Base-by-base conservation (phyloP, 2,888 invertebrate genomes). In the Seladonia tumulorum region DNA sequence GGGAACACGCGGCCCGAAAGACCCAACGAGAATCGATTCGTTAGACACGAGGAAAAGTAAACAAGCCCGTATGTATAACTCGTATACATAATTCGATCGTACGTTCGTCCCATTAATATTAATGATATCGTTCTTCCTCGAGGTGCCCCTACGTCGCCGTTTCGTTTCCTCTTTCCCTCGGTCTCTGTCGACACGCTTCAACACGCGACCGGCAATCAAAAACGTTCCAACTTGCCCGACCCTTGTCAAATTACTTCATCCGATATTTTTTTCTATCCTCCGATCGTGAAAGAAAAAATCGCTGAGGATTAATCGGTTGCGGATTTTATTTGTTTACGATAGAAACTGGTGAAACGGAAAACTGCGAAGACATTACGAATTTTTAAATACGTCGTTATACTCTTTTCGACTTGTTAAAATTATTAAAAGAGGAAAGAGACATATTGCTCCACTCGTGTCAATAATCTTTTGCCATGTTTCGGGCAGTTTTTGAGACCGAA, bases 11-110 rank as follows among this genome's bases (percentile, higher is more conserved):
- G 5, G 53, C 53, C 29, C 49, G 42, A 47, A 49, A 76, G 81
- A 76, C 71, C 75, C 53, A 78, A 78, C 70, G 75, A n/a, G n/a
- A 78, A 84, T 82, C 82, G 77, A 84, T 84, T 84, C 84, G 82
- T 82, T 79, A 78, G 75, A 72, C 75, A 71, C 74, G 57, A 39
- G 57, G 5, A 5, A 57, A 60, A 85, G 76, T 76, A 79, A 79
- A 72, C 81, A 76, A 82, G 60, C 57, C 74, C 68, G 25, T 70
- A 53, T 53, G 25, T 70, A 53, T 53, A 75, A 76, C 57, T 35
- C 66, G 76, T 76, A 66, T 82, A 79, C 76, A 83, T 82, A 79
- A 83, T 81, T 81, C 63, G 68, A 83, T 83, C 53, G 63, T 35
- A 47, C 60, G 22, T 70, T 49, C 47, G 29, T 72, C 29, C 16